Conservation (phyloP, 1,140 invertebrate species). For the Oncopeltus fasciatus region DNA sequence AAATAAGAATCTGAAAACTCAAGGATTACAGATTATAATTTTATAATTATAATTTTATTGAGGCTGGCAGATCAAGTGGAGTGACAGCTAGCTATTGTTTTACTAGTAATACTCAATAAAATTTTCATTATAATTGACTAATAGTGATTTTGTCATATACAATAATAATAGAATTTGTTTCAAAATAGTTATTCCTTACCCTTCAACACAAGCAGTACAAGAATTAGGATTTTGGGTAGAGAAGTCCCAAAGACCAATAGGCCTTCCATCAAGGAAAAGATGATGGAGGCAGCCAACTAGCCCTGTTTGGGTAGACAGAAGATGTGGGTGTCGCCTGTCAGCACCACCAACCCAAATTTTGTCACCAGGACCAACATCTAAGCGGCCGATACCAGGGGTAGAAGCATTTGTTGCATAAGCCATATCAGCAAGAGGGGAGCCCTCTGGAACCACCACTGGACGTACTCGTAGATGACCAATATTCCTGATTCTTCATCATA, state of each 20-base stretch:
- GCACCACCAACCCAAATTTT: constrained; percentile 43
- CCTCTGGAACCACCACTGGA: constrained; percentile 29
- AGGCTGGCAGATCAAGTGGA: too few species aligned
- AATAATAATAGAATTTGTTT: too few species aligned
- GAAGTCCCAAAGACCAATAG: constrained; percentile 82
- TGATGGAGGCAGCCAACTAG: constrained; percentile 65
- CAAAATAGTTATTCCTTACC: constrained; percentile 32
- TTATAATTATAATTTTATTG: too few species aligned
- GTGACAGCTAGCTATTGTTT: too few species aligned
- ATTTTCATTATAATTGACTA: too few species aligned
- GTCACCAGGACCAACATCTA: constrained; percentile 37
- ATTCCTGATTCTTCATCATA: constrained; percentile 34
- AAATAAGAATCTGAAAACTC: too few species aligned
- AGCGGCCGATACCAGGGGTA: constrained; percentile 34
- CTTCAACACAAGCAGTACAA: constrained; percentile 61
- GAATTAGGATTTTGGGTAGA: constrained; percentile 41
- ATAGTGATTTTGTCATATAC: too few species aligned
- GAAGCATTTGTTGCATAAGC: constrained; percentile 32
- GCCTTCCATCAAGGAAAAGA: constrained; percentile 56
- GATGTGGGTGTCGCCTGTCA: constrained; percentile 28
- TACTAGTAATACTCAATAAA: too few species aligned
- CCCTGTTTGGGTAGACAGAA: constrained; percentile 29
- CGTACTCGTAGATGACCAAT: constrained; percentile 39
- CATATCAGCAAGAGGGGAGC: constrained; percentile 27
- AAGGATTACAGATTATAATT: too few species aligned